Conservation (phyloP, 2,888 invertebrate species). For the Agelastica alni region DNA sequence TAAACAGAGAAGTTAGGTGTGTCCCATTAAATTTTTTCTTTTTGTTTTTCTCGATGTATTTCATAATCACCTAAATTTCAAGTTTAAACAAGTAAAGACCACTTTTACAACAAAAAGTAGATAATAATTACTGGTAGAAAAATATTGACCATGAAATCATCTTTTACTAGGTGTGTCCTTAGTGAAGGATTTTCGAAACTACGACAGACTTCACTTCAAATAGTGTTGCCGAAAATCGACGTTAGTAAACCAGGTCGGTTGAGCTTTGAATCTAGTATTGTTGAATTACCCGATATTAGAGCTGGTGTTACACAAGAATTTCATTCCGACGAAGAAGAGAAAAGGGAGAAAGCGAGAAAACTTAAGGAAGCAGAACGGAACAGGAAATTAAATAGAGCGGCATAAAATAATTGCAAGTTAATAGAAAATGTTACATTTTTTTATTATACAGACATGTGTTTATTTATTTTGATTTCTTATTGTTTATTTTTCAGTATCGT, state of each 20-base stretch:
- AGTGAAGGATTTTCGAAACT: conserved; percentile 18
- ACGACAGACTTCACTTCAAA: not conserved
- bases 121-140: too few species aligned
- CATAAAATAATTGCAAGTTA: too few species aligned
- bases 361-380: conserved; percentile 1
- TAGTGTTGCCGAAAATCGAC: conserved; percentile 16
- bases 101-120: not conserved
- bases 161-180: conserved; percentile 10
- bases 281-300: conserved; percentile 20
- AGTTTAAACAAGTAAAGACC: too few species aligned
- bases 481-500: too few species aligned
- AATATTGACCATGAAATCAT: too few species aligned
- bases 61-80: too few species aligned
- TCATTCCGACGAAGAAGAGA: conserved; percentile 2
- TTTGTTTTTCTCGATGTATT: too few species aligned
- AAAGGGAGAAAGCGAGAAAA: conserved; percentile 13
- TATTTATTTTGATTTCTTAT: too few species aligned
- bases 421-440: too few species aligned
- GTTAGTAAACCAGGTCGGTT: conserved; percentile 4
- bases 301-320: conserved; percentile 6
- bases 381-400: not conserved
- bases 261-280: not conserved
- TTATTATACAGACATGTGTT: too few species aligned
- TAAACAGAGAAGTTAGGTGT: not conserved
- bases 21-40: not conserved